Evolutionary conservation across 2,113 vertebrate species (phyloP).

Genomic region (Hemibates koningsi): DNA sequence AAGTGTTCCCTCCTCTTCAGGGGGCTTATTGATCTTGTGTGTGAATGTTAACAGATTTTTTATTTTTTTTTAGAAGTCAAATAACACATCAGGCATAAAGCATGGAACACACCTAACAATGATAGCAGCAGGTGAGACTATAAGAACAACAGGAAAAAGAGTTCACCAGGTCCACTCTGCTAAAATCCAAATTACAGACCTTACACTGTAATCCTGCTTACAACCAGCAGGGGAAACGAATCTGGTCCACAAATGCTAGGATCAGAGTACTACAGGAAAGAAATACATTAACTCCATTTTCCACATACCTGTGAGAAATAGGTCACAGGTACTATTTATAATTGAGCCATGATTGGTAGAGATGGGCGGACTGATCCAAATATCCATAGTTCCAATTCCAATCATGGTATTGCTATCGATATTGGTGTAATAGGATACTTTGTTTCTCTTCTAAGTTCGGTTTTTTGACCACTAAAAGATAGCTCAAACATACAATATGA

Average conservation of each 20-base stretch:
- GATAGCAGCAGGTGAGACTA: not conserved
- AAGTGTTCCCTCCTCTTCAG: not conserved
- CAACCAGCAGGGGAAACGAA: not conserved
- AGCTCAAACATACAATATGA: not conserved
- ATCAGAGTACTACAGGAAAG: not conserved
- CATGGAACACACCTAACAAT: not conserved
- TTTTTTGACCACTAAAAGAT: not conserved
- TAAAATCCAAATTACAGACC: not conserved
- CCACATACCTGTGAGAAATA: not conserved
- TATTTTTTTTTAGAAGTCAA: not conserved
- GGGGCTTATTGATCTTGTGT: not conserved
- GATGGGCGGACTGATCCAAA: rapidly evolving
- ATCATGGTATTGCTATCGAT: not conserved
- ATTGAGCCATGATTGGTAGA: rapidly evolving
- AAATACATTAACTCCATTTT: not conserved
- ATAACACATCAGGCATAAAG: not conserved
- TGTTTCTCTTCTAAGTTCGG: not conserved
- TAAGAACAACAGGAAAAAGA: not conserved
- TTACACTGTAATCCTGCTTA: not conserved
- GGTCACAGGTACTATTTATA: rapidly evolving
- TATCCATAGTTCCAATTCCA: not conserved
- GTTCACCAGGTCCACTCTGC: not conserved
- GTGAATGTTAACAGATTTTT: not conserved
- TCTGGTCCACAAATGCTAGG: not conserved
- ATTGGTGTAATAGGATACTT: not conserved